These are phyloP conservation scores for Drosophila helvetica DNA, from an alignment of 2,888 invertebrate genomes.

Conservation along the genomic window DNA sequence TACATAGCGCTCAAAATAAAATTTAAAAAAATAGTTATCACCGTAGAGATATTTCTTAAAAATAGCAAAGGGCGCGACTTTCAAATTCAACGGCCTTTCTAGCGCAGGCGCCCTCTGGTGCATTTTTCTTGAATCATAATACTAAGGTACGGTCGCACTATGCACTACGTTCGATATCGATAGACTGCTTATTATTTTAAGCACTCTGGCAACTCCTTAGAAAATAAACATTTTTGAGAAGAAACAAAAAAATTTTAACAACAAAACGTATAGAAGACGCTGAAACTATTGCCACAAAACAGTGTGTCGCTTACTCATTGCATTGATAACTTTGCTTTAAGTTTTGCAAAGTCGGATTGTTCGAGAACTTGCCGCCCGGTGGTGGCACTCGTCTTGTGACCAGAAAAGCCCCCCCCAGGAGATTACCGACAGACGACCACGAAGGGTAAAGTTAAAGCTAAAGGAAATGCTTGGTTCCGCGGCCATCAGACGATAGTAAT, in stretches of 20 bases:
- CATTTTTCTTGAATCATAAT: background rate
- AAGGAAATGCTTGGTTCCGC: conserved; percentile 19
- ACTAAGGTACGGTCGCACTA: background rate
- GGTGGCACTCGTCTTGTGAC: background rate
- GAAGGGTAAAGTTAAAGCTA: background rate
- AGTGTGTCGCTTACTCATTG: background rate
- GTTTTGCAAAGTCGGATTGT: background rate
- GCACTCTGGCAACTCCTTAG: background rate
- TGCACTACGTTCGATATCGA: background rate
- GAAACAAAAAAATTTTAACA: background rate
- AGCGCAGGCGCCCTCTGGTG: background rate
- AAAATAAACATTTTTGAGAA: background rate
- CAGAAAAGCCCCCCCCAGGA: conserved; percentile 6
- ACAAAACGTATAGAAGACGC: background rate
- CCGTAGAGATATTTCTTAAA: background rate
- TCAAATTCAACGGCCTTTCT: background rate
- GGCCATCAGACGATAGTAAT: conserved; percentile 57
- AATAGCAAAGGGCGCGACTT: background rate
- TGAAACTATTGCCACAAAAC: background rate
- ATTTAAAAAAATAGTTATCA: too few relatives aligned
- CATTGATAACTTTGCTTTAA: background rate
- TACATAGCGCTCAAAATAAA: background rate
- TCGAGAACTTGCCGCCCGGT: background rate
- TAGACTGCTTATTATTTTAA: background rate
- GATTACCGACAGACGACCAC: conserved; percentile 11